Base-by-base conservation (phyloP, 2,888 invertebrate genomes). In the Venusia cambrica region DNA sequence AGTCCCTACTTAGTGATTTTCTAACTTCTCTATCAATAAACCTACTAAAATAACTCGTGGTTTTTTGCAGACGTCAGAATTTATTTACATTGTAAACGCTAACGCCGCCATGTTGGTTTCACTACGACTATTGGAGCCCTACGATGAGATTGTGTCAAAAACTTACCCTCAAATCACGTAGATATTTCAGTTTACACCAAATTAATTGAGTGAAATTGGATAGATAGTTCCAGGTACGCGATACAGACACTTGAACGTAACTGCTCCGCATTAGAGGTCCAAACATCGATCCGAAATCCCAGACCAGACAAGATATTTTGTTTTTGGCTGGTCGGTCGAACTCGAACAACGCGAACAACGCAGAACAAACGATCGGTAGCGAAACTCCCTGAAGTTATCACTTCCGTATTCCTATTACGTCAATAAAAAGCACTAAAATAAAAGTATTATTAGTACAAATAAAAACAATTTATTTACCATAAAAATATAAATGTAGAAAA, bases 171-270 rank as follows among this genome's bases (percentile, higher is more conserved):
- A 85, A 63, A 53, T 83, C 84, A 66, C 87, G 71, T 67, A 87
- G 68, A 65, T 84, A 76, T 75, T 81, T 85, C 65, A 91, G 76
- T 88, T 90, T 90, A 75, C 85, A 89, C 90, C 91, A 91, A 75
- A 90, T 73, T 54, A 81, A 73, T 74, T 88, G 88, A 57, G 89
- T 89, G 58, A 90, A 87, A 79, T 88, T 88, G 58, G 88, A 79
- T 64, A 90, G 73, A 72, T 89, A 90, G 85, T 91, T 90, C 92
- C 91, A 92, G 89, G 91, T 92, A 79, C 90, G 89, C 61, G 89
- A 84, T 66, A 90, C 91, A 73, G 92, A 91, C 79, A 89, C 90
- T 88, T 90, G 90, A 87, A 91, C 83, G 79, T 90, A 81, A 78
- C 88, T 87, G 87, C 89, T 88, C 87, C 85, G 88, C 80, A 89